Base-by-base conservation (phyloP, 2,113 vertebrate genomes). In the Pipra filicauda region DNA sequence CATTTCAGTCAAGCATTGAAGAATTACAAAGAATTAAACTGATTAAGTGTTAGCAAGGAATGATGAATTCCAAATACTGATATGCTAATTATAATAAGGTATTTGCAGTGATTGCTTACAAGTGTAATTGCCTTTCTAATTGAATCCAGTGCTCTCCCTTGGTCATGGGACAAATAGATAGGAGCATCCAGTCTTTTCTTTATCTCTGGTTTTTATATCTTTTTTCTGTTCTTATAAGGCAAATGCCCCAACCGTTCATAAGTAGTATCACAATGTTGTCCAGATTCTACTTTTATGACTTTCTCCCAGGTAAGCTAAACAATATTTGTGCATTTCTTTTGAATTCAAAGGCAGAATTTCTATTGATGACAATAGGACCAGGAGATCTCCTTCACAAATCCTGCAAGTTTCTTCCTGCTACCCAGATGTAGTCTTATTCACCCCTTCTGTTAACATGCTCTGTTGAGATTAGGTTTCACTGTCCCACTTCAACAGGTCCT, bases 341-440 rank as follows among this genome's bases (percentile, higher is more conserved):
- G 72, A 84, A 62, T 43, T 76, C 46, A 31, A 18, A 7, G 1
- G 10, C 23, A 70, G n/a, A 76, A n/a, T 75, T 82, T 90, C 30
- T 6, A 19, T 1, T 37, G 23, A 37, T 0, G 1, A 27, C 24
- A 9, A 26, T 1, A 70, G n/a, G 37, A 49, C 21, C 8, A 37
- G 59, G 19, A 79, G 39, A 65, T 46, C 27, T 62, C 15, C 15
- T 52, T 57, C 44, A 9, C 2, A 37, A 37, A 41, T 72, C 49
- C 46, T 73, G 24, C 15, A 81, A 26, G 8, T 75, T 88, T 67
- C 58, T 57, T 82, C 31, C 43, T 46, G 64, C 31, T 70, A 20
- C 46, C 6, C 22, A 7, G 0, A 5, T 67, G 44, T 33, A 37
- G 49, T 43, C 22, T 64, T 85, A 21, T 28, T 81, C 15, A 54